Evolutionary conservation across 2,888 invertebrate genomes (phyloP).

Genomic region (Pyrocoelia pectoralis): DNA sequence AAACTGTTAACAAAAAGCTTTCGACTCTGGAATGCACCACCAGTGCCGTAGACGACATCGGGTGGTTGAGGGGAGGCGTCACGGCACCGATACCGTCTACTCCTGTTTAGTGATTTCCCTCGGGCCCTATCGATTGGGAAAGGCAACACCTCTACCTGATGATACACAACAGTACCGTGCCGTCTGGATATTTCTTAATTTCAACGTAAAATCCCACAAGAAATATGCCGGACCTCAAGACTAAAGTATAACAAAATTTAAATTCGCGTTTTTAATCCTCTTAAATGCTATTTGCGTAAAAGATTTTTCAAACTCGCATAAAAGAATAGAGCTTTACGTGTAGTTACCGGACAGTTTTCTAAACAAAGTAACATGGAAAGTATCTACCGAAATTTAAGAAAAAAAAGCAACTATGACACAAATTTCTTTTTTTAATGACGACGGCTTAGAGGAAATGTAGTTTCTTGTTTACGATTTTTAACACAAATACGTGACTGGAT

Average conservation of each 20-base stretch:
- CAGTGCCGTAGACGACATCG: constrained; percentile 45
- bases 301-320: constrained; percentile 8
- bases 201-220: constrained; percentile 31
- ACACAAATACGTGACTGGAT: constrained; percentile 1
- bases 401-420: background rate
- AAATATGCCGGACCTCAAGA: constrained; percentile 29
- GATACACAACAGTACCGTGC: constrained; percentile 33
- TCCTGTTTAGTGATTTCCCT: constrained; percentile 60
- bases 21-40: constrained; percentile 38
- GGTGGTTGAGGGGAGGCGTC: constrained; percentile 44
- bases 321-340: background rate
- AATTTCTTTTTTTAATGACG: background rate
- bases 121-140: constrained; percentile 58
- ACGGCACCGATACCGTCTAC: constrained; percentile 40
- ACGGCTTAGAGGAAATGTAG: background rate
- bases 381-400: background rate
- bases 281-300: constrained; percentile 3
- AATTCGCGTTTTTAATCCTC: constrained; percentile 8
- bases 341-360: background rate
- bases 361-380: background rate
- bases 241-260: constrained; percentile 21
- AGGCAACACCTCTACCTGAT: constrained; percentile 51
- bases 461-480: constrained; percentile 1
- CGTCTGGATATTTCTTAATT: constrained; percentile 30
- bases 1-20: constrained; percentile 24